Base-by-base conservation (phyloP, 2,797 vertebrate genomes). In the Neosilurus hyrtlii region DNA sequence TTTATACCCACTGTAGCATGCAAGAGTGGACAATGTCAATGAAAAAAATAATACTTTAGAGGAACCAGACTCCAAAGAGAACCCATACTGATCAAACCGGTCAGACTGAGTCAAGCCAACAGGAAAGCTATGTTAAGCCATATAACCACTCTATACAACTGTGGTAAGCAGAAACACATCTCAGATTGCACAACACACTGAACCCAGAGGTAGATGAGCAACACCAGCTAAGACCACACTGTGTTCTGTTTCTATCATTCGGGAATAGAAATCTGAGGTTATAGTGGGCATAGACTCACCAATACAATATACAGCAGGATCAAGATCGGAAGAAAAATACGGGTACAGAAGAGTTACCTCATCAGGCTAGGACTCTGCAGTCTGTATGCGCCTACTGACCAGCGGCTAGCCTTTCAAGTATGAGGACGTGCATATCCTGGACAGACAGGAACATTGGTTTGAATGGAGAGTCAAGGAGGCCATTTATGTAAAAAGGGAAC, bases 151-250 rank as follows among this genome's bases (percentile, higher is more conserved):
- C 35, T 61, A 43, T n/a, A 76, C 35, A 76, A n/a, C 57, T 62
- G 74, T 62, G 74, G 57, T 43, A 24, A 62, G 12, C 56, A 76
- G 18, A 75, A 76, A 61, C 12, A 8, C 73, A 76, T 76, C 22
- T 62, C 74, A 62, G 9, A 49, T 77, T 76, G 18, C 54, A 75
- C 73, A 75, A 15, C 16, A 75, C 18, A 7, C 43, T 52, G 8
- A 61, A 14, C 52, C 0, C 26, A 35, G 18, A 20, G 26, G 73
- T 57, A 37, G 10, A 75, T 30, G 26, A 56, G 71, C 26, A 35
- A 59, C 54, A 37, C 35, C 54, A 35, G 26, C 22, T 26, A 59
- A 56, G 24, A 20, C 54, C 72, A 59, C 54, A 59, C 0, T 57
- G 10, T 26, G 18, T 57, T 75, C 4, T 75, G 57, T 59, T 57